Percentiles rank a stretch among this genome's conserved stretches.
Evolutionary conservation across 35 echinoderm and acorn worm genomes (phyloP).

Genomic region (Holothuria glaberrima): DNA sequence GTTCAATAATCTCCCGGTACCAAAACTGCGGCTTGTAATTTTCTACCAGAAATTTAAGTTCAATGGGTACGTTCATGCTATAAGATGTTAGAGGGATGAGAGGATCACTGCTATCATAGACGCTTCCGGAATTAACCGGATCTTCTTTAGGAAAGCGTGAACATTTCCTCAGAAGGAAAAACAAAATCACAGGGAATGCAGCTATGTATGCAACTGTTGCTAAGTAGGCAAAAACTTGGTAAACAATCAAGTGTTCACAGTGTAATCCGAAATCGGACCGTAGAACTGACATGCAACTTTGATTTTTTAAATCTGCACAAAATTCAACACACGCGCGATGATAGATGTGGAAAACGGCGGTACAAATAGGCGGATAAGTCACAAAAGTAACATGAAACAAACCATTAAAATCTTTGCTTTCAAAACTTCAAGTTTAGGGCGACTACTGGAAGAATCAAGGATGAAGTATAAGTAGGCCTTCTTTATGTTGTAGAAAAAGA

Average conservation of each 20-base stretch:
- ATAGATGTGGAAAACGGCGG: constrained; percentile 38
- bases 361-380: constrained; percentile 47
- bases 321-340: constrained; percentile 10
- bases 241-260: not conserved
- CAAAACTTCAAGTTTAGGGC: not conserved
- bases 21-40: too few species aligned
- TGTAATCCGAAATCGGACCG: constrained; percentile 41
- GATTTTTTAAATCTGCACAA: too few species aligned
- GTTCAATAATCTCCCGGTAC: too few species aligned
- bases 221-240: too few species aligned
- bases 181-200: constrained; percentile 48
- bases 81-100: too few species aligned
- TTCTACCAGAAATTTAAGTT: too few species aligned
- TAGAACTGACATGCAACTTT: not conserved
- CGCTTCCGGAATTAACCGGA: too few species aligned
- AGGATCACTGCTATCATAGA: too few species aligned
- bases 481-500: too few species aligned
- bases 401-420: not conserved
- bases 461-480: too few species aligned
- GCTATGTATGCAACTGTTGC: constrained; percentile 53
- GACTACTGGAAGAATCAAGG: too few species aligned
- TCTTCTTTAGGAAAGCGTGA: not conserved
- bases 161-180: constrained; percentile 34
- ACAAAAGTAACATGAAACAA: constrained; percentile 44
- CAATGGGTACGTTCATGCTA: too few species aligned